A percentile compares a stretch with the other conserved stretches of the same genome.
Conservation (phyloP, 2,113 vertebrate genomes). For the Oncorhynchus masou region DNA sequence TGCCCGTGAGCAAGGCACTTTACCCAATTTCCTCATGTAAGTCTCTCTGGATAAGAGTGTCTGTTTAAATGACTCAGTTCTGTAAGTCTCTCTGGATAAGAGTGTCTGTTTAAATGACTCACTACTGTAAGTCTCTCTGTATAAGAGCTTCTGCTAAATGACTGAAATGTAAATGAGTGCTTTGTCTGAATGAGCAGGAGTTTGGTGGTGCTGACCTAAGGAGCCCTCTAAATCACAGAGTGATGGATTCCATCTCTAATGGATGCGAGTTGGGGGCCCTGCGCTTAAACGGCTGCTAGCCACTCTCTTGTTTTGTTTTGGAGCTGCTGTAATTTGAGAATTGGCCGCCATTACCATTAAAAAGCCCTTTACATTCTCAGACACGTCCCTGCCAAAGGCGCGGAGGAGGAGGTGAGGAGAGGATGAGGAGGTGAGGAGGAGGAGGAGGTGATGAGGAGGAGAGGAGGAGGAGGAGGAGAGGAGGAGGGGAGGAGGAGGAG, state of each 20-base stretch:
- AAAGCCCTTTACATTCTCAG: conserved; percentile 30
- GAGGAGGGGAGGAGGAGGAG: too few relatives aligned
- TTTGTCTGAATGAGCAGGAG: background rate
- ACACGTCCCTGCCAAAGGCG: background rate
- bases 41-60: too few relatives aligned
- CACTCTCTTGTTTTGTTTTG: conserved; percentile 1
- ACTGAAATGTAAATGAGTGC: too few relatives aligned
- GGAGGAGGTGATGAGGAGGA: too few relatives aligned
- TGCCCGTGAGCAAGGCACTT: too few relatives aligned
- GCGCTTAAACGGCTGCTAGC: background rate
- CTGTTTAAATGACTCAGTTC: too few relatives aligned
- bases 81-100: too few relatives aligned
- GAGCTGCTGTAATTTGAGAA: conserved; percentile 11
- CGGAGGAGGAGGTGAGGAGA: conserved; percentile 7
- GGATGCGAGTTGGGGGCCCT: background rate
- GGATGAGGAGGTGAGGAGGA: background rate
- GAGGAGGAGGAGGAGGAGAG: too few relatives aligned
- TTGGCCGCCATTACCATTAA: conserved; percentile 36
- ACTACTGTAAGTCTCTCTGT: too few relatives aligned
- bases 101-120: too few relatives aligned
- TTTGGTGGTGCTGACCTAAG: background rate
- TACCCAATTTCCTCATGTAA: too few relatives aligned
- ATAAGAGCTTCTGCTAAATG: too few relatives aligned
- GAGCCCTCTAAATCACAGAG: background rate
- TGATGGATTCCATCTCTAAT: background rate